Evolutionary conservation across 2,113 vertebrate species (phyloP), one percentile per base, ranked within the genome.

Genomic region (Ranitomeya imitator): DNA sequence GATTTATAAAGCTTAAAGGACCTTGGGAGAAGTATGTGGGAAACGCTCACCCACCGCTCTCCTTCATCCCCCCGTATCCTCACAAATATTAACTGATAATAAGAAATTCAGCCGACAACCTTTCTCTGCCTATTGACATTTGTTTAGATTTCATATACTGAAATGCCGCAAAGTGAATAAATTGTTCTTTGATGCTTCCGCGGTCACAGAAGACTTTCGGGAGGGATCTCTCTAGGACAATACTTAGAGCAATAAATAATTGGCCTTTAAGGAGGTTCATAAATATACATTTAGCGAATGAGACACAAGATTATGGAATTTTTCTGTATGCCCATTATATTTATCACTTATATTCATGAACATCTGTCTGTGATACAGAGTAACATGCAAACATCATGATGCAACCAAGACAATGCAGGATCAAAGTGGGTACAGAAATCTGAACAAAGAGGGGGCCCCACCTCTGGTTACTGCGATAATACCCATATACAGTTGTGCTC

Each of bases 131-230:
- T 74, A 60, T 54, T 88, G 86, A 82, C 86, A 88, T 88, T 88
- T 83, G 82, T 88, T 82, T 61, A 61, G 69, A 67, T 87, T 79
- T 51, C 59, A 79, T 52, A 67, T 45, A 79, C 59, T 55, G n/a
- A 86, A 86, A 86, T 86, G 61, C 61, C 85, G 76, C 61, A 67
- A 79, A 79, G 85, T 69, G 85, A 86, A 86, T 86, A 86, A 86
- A 79, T 86, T 86, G 74, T 86, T 86, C 85, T 69, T 23, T 86
- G 85, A 86, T 79, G 85, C 61, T 63, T 79, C 61, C 60, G 1
- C 26, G 85, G 76, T 86, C 78, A 86, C 76, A 79, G 65, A 18
- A 7, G 23, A 60, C 19, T 63, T 86, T 63, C 51, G 23, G 51
- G 85, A 67, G 65, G 65, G 59, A 51, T 51, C 60, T 60, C 37